Conservation (phyloP, 2,797 vertebrate species). For the Anguilla obscura region DNA sequence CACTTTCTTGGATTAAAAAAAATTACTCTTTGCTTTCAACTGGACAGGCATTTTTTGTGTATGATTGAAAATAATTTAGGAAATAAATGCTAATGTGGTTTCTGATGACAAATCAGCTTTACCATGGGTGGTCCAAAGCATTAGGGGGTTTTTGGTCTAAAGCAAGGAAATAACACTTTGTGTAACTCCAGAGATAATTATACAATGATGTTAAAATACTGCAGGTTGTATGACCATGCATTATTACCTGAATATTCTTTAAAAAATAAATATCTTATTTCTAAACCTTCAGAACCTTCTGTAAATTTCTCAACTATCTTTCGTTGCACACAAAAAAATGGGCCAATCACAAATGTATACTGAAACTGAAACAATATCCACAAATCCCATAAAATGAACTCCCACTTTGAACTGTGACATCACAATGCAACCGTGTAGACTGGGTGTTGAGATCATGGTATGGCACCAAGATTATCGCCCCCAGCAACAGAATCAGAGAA, state of each 20-base stretch:
- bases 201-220: neutral
- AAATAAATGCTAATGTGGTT: neutral
- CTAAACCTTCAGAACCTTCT: no score
- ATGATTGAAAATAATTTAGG: no score
- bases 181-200: neutral
- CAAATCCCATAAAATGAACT: neutral
- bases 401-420: neutral
- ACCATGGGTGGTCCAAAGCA: neutral
- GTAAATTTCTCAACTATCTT: neutral
- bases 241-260: neutral
- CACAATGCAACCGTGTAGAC: neutral
- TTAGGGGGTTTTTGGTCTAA: neutral
- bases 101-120: neutral
- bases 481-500: neutral
- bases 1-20: no score
- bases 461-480: neutral
- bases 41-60: no score
- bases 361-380: neutral
- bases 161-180: neutral
- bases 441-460: neutral
- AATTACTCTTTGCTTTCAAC: no score
- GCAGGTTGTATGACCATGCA: neutral
- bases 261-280: no score
- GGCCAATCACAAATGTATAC: neutral
- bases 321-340: neutral